Evolutionary conservation across 2,113 vertebrate species (phyloP).

Genomic region (Actenoides hombroni): DNA sequence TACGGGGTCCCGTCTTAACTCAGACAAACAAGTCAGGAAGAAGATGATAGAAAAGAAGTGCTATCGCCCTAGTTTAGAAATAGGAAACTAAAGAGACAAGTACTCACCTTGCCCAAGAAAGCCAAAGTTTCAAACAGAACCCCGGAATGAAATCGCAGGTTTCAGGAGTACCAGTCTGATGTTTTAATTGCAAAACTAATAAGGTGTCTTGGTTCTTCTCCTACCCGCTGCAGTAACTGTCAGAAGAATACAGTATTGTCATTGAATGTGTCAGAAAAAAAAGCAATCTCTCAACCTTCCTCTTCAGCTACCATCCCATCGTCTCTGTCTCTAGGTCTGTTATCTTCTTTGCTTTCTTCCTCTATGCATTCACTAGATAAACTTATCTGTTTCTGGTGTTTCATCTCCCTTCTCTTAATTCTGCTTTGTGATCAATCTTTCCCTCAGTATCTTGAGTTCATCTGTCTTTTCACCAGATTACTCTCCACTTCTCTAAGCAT

Average conservation of each 20-base stretch:
- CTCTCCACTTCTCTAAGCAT: slow-evolving; percentile 3
- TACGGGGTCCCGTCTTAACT: not conserved
- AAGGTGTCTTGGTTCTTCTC: not conserved
- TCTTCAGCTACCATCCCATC: not conserved
- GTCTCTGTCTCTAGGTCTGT: not conserved
- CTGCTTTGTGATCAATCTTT: slow-evolving; percentile 45
- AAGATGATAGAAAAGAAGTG: not conserved
- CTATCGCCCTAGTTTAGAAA: not conserved
- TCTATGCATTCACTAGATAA: slow-evolving; percentile 22
- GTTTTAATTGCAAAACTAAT: not conserved
- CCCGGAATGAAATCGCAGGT: not conserved
- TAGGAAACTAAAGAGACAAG: not conserved
- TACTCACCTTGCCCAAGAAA: not conserved
- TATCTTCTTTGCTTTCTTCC: slow-evolving; percentile 22
- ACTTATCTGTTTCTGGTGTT: slow-evolving; percentile 18
- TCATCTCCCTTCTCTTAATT: slow-evolving; percentile 37
- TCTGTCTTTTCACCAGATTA: slow-evolving; percentile 27
- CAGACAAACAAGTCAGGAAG: not conserved
- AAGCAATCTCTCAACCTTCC: not conserved
- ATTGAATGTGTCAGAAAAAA: not conserved
- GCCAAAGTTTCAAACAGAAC: not conserved
- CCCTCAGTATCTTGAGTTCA: not conserved
- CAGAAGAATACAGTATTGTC: not conserved
- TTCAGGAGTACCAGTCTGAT: not conserved
- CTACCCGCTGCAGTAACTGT: not conserved